Evolutionary conservation across 2,797 vertebrate genomes (phyloP), one percentile per base, ranked within the genome.

Genomic region (Trachurus trachurus): DNA sequence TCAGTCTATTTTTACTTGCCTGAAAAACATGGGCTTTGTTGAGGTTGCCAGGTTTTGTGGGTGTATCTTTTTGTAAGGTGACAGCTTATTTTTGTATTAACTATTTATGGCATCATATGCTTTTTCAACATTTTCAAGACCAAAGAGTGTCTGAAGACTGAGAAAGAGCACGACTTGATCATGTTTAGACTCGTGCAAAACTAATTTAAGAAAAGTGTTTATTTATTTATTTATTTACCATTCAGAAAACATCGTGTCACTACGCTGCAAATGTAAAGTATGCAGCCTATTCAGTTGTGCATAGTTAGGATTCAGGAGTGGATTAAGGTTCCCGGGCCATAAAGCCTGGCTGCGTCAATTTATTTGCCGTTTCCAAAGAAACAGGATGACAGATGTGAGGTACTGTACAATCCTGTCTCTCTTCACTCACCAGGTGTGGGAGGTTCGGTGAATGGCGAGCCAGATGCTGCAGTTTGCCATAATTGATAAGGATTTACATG

Each of bases 361-460:
- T 92, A 89, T 95, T 91, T 92, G 77, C 90, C 17, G 68, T 94
- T 86, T 89, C 89, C 87, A 74, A 71, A 86, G 91, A 81, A 88
- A 90, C 85, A 26, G 80, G 75, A 87, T 64, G 75, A 90, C 86
- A 85, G 82, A 91, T 80, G 66, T 57, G 88, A 87, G 86, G 87
- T 22, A 78, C 82, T 81, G 84, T 71, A 88, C 85, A 82, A 80
- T 90, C 87, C 77, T 71, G 84, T 90, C 91, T 93, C 82, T 91
- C 87, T 66, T 93, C 91, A 79, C 89, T 87, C 89, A 77, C 81
- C 88, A 93, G 88, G 88, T 92, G 85, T 87, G 83, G 74, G 83
- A 81, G 83, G 70, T 83, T 81, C 85, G 84, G 77, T 92, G 86
- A 93, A 87, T 85, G 80, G 81, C 52, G 22, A 82, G 87, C 74